phyloP scores from a whole-genome alignment of 2,797 vertebrate genomes.

The Myotis findleyi region DNA sequence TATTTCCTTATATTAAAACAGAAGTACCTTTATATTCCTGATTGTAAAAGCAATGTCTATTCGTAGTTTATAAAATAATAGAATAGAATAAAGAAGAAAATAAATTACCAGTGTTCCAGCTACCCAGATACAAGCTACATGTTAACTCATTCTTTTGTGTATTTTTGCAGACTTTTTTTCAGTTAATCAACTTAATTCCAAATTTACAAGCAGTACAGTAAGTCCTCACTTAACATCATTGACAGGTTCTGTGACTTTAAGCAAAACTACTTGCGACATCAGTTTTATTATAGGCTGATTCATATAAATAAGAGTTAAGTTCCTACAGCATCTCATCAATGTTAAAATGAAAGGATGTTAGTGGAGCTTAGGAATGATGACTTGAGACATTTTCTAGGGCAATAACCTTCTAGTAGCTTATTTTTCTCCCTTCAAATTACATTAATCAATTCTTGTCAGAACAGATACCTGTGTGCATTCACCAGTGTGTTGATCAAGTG shows the following conservation, averaged over 20 bases:
- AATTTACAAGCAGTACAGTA: neutral
- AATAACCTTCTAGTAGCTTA: neutral
- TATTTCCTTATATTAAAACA: slow-evolving; percentile 43
- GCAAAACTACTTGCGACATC: neutral
- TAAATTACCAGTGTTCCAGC: neutral
- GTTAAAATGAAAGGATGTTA: neutral
- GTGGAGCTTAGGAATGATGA: neutral
- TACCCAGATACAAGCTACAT: neutral
- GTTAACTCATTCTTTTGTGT: neutral
- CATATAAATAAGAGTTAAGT: neutral
- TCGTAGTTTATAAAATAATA: slow-evolving; percentile 12
- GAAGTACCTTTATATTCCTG: slow-evolving; percentile 27
- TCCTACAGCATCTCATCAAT: neutral
- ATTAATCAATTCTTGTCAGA: neutral
- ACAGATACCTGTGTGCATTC: neutral
- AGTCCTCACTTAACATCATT: neutral
- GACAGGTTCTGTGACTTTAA: neutral
- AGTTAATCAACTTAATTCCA: slow-evolving; percentile 8
- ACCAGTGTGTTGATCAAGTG: neutral
- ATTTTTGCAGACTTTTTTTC: neutral
- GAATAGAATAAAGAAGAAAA: slow-evolving; percentile 18
- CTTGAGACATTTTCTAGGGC: neutral
- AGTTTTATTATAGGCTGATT: neutral
- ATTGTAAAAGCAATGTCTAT: slow-evolving; percentile 24
- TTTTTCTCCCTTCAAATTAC: slow-evolving; percentile 31